Percentiles rank a stretch among this genome's conserved stretches.
These are phyloP conservation scores for Glaucidium brasilianum DNA, from an alignment of 2,113 vertebrate genomes.

Conservation along the genomic window DNA sequence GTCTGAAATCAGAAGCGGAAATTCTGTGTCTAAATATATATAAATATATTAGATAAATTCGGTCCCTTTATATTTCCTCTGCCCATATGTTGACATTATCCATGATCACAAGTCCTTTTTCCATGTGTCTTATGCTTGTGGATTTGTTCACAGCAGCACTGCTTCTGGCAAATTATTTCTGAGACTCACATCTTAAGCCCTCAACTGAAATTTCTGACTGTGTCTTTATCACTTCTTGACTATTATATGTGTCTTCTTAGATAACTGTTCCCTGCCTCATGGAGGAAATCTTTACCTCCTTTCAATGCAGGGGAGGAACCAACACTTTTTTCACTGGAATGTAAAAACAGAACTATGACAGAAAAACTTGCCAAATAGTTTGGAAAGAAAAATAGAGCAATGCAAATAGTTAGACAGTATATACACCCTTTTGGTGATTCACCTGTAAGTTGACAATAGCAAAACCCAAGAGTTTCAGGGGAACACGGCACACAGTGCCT, in stretches of 20 bases:
- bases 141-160: not conserved
- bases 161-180: not conserved
- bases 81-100: not conserved
- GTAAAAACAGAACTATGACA: accelerated
- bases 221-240: not conserved
- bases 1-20: not conserved
- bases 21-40: not conserved
- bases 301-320: accelerated
- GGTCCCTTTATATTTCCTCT: not conserved
- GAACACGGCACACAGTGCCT: not conserved
- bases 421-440: not conserved
- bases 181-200: not conserved
- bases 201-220: not conserved
- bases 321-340: not conserved
- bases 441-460: not conserved
- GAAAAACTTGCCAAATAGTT: not conserved
- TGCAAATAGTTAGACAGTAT: not conserved
- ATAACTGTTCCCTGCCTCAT: not conserved
- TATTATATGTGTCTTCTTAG: not conserved
- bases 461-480: not conserved
- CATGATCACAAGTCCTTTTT: not conserved
- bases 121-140: not conserved
- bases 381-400: not conserved
- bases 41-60: not conserved
- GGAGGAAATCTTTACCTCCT: not conserved